Percentiles rank a stretch among this genome's conserved stretches.
Conservation (phyloP, 2,888 invertebrate species). For the Calameuta pallipes region DNA sequence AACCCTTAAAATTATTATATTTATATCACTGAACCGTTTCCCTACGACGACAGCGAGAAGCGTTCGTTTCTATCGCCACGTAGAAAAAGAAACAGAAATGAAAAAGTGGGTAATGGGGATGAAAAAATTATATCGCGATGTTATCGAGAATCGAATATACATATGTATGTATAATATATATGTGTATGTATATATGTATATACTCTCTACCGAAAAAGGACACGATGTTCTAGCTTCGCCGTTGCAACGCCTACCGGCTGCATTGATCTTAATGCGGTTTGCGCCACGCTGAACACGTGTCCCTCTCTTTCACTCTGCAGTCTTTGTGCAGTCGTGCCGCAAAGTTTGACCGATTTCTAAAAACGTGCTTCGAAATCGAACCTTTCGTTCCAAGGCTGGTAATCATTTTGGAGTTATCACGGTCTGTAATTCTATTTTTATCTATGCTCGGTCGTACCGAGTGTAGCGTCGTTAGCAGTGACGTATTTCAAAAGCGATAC, state of each 20-base stretch:
- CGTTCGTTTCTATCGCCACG: background rate
- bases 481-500: background rate
- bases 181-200: background rate
- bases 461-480: background rate
- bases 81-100: background rate
- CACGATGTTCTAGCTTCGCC: background rate
- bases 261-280: constrained; percentile 9
- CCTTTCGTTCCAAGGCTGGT: background rate
- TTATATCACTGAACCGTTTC: background rate
- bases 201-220: background rate
- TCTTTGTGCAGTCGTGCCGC: background rate
- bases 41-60: background rate
- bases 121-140: background rate
- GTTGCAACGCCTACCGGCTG: background rate
- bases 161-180: too few relatives aligned
- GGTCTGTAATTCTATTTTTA: background rate
- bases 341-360: background rate
- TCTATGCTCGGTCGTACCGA: background rate
- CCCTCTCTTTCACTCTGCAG: background rate
- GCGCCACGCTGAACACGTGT: background rate
- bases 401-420: background rate
- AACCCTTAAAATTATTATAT: background rate
- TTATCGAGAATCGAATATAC: background rate
- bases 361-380: background rate
- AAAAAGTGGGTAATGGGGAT: background rate